These are phyloP conservation scores for Aptenodytes forsteri DNA, from an alignment of 2,113 vertebrate genomes.

Conservation along the genomic window DNA sequence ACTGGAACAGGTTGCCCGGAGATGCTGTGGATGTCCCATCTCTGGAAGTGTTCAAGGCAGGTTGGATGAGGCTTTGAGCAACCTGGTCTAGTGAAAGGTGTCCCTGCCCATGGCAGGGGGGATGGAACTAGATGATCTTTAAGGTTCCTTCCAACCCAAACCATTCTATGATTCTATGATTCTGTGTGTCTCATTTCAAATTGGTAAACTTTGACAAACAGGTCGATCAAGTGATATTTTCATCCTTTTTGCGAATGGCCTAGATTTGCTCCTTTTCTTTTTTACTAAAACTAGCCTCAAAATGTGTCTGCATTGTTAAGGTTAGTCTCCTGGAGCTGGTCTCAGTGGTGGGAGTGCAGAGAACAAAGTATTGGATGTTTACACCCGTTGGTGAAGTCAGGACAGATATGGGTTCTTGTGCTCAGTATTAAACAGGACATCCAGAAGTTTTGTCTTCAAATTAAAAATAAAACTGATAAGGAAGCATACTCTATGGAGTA, in stretches of 20 bases:
- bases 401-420: neutral
- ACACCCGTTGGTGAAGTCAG: neutral
- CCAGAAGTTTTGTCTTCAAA: neutral
- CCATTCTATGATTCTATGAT: neutral
- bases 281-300: neutral
- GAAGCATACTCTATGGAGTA: neutral
- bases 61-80: neutral
- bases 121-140: neutral
- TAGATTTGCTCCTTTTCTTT: neutral
- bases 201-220: neutral
- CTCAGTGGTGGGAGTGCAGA: neutral
- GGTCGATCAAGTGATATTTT: neutral
- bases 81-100: neutral
- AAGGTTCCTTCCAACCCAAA: neutral
- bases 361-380: neutral
- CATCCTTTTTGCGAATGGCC: neutral
- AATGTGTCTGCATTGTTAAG: neutral
- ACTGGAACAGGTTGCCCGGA: neutral
- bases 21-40: neutral
- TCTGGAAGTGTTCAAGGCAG: neutral
- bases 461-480: neutral
- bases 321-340: neutral
- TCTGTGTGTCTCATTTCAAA: neutral
- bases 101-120: neutral
- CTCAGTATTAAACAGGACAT: neutral